A percentile compares a stretch with the other conserved stretches of the same genome.
Conservation (phyloP, 1,140 invertebrate species). For the Caenorhabditis brenneri region DNA sequence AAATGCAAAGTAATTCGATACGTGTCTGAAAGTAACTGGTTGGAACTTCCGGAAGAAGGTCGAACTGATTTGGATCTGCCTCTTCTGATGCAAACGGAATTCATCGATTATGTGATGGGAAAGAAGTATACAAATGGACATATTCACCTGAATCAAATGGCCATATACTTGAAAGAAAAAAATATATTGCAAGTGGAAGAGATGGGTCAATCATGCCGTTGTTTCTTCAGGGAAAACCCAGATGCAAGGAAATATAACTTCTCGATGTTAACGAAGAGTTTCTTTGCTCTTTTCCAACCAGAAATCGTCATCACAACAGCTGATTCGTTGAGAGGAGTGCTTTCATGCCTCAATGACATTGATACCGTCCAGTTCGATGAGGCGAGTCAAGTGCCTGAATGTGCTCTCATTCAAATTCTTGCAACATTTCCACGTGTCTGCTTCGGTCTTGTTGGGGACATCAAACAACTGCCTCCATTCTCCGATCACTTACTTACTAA, state of each 20-base stretch:
- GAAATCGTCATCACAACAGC: neutral
- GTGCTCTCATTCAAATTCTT: neutral
- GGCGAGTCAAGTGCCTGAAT: neutral
- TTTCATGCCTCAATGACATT: neutral
- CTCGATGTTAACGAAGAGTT: neutral
- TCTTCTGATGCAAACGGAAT: neutral
- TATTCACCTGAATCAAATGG: neutral
- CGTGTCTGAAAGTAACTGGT: neutral
- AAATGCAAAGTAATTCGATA: neutral
- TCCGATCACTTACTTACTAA: neutral
- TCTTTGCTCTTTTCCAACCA: neutral
- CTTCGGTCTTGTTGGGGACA: neutral
- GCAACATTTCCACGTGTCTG: neutral
- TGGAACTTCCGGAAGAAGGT: neutral
- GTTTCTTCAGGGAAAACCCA: neutral
- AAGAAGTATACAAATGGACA: neutral
- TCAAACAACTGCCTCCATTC: neutral
- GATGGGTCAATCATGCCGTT: neutral
- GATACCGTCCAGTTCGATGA: neutral
- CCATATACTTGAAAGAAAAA: neutral
- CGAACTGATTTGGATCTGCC: neutral
- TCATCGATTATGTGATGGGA: neutral
- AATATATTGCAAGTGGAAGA: neutral
- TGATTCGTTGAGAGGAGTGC: neutral
- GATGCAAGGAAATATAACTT: neutral